Conservation (phyloP, 2,113 vertebrate genomes). For the Elaphurus davidianus region DNA sequence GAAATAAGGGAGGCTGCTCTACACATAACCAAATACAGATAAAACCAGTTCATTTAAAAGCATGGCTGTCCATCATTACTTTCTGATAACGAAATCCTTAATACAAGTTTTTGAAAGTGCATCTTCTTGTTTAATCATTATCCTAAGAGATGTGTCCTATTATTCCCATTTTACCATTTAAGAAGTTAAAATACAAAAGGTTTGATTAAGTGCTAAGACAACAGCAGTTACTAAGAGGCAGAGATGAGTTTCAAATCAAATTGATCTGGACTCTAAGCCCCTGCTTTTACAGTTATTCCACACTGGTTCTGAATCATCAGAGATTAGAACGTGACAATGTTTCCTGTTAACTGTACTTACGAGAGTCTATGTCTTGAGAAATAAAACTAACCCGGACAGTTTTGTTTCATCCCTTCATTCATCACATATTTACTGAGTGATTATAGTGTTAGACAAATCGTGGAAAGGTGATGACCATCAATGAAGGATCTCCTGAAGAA, state of each 20-base stretch:
- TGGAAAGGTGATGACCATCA: background rate
- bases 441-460: background rate
- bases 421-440: background rate
- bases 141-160: background rate
- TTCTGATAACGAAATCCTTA: background rate
- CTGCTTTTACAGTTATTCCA: background rate
- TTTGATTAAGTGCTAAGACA: background rate
- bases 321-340: background rate
- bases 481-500: background rate
- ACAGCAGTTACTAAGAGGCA: background rate
- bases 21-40: background rate
- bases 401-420: background rate
- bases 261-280: background rate
- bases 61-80: background rate
- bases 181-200: background rate
- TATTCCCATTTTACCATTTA: background rate
- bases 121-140: background rate
- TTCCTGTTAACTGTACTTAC: background rate
- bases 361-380: background rate
- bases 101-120: background rate
- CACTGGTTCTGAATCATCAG: background rate
- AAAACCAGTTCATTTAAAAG: background rate
- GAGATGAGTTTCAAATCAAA: background rate
- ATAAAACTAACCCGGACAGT: background rate
- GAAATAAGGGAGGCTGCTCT: background rate